Conservation (phyloP, 2,888 invertebrate species). For the Pyrochroa serraticornis region DNA sequence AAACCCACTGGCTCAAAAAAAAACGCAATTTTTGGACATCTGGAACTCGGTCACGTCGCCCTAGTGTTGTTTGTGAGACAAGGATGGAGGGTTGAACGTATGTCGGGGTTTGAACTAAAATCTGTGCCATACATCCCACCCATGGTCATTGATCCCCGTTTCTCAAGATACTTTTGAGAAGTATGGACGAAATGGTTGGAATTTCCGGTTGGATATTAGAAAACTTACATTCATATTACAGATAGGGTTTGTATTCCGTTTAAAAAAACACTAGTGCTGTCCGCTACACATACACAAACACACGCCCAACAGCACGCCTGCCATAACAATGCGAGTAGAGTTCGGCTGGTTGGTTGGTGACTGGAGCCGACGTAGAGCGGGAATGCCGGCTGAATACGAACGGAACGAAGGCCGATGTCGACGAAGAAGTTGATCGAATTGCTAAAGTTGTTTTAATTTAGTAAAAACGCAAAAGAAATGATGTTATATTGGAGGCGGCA, state of each 20-base stretch:
- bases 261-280: slow-evolving; percentile 16
- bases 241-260: slow-evolving; percentile 28
- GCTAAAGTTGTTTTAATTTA: no score
- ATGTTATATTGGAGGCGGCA: no score
- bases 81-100: slow-evolving; percentile 28
- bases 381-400: slow-evolving; percentile 17
- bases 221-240: slow-evolving; percentile 48
- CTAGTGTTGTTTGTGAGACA: slow-evolving; percentile 6
- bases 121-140: slow-evolving; percentile 54
- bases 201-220: not conserved
- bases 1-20: slow-evolving; percentile 14
- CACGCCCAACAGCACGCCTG: slow-evolving; percentile 43
- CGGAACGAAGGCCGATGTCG: slow-evolving; percentile 9
- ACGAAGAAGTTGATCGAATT: not conserved
- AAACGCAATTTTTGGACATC: not conserved
- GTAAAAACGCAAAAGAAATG: no score
- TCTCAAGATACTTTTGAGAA: slow-evolving; percentile 30
- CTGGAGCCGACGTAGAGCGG: slow-evolving; percentile 14
- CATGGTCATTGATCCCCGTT: slow-evolving; percentile 58
- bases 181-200: not conserved
- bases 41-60: not conserved
- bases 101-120: slow-evolving; percentile 39
- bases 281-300: slow-evolving; percentile 38
- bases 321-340: slow-evolving; percentile 31
- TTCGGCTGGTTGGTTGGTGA: not conserved